A percentile compares a stretch with the other conserved stretches of the same genome.
phyloP scores from a whole-genome alignment of 1,140 invertebrate species.

The Zaprionus vittiger region DNA sequence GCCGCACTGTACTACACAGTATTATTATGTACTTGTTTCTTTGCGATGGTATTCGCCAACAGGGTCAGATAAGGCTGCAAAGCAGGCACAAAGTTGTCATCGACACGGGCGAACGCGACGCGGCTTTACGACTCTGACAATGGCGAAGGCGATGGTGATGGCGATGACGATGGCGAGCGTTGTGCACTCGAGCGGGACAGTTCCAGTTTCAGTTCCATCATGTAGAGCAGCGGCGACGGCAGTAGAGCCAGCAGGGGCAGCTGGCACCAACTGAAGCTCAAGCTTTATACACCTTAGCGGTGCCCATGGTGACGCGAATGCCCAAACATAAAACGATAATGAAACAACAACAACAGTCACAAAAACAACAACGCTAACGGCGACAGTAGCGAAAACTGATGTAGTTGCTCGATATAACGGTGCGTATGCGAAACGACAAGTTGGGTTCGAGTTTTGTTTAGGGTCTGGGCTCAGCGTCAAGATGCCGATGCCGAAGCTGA shows the following conservation, averaged over 20 bases:
- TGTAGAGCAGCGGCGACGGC: conserved; percentile 36
- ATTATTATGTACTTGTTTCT: conserved; percentile 40
- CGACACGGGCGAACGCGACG: conserved; percentile 60
- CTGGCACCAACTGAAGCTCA: conserved; percentile 24
- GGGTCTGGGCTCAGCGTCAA: conserved; percentile 38
- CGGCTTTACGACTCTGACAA: conserved; percentile 51
- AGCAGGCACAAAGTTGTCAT: conserved; percentile 51
- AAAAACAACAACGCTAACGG: conserved; percentile 11
- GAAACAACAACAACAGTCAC: conserved; percentile 17
- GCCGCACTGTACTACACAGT: conserved; percentile 42
- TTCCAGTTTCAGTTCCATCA: conserved; percentile 51
- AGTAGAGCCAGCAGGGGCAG: conserved; percentile 1
- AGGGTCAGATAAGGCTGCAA: conserved; percentile 46
- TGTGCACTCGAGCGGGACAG: conserved; percentile 70
- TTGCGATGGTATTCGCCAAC: conserved; percentile 39
- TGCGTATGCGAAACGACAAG: conserved; percentile 70
- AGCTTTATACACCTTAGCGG: conserved; percentile 73
- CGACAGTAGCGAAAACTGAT: conserved; percentile 41
- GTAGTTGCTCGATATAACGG: conserved; percentile 43
- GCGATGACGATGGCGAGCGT: conserved; percentile 38
- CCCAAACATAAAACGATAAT: conserved; percentile 56
- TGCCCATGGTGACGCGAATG: conserved; percentile 74
- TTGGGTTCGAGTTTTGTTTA: conserved; percentile 41
- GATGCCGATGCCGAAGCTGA: conserved; percentile 41
- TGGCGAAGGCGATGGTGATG: conserved; percentile 25